phyloP scores from a whole-genome alignment of 2,113 vertebrate genomes.

The Gadus chalcogrammus region DNA sequence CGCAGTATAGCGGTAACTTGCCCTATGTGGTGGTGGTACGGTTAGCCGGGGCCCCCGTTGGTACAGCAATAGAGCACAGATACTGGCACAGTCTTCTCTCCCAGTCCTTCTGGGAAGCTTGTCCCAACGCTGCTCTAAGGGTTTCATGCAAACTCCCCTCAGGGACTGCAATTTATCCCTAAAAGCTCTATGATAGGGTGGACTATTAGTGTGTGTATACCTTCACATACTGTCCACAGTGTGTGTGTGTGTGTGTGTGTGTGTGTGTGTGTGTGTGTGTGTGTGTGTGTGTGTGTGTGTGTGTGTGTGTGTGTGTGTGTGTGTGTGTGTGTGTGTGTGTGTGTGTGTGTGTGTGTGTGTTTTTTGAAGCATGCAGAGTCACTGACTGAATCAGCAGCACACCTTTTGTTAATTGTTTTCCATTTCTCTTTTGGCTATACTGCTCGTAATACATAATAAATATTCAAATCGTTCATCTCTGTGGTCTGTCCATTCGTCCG shows the following conservation, averaged over 20 bases:
- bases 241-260: too few relatives aligned
- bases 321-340: slow-evolving; percentile 3
- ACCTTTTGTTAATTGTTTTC: too few relatives aligned
- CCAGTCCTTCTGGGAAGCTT: slow-evolving; percentile 30
- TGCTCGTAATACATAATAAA: too few relatives aligned
- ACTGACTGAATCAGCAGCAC: too few relatives aligned
- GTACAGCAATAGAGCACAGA: slow-evolving; percentile 31
- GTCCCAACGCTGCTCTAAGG: slow-evolving; percentile 41
- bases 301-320: not conserved
- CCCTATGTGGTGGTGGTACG: slow-evolving; percentile 41
- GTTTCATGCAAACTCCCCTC: slow-evolving; percentile 62
- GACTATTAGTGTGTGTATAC: slow-evolving; percentile 44
- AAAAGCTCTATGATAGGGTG: slow-evolving; percentile 42
- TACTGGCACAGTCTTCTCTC: too few relatives aligned
- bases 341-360: slow-evolving; percentile 1
- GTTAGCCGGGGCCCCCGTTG: slow-evolving; percentile 40
- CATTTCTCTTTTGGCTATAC: too few relatives aligned
- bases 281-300: slow-evolving; percentile 10
- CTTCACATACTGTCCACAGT: slow-evolving; percentile 37
- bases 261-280: not conserved
- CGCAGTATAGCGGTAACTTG: too few relatives aligned
- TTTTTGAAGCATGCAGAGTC: too few relatives aligned
- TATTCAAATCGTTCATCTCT: not conserved
- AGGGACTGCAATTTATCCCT: slow-evolving; percentile 67
- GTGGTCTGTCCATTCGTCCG: slow-evolving; percentile 13